These are phyloP conservation scores for Mola mola DNA, from an alignment of 2,113 vertebrate species.

Conservation along the genomic window DNA sequence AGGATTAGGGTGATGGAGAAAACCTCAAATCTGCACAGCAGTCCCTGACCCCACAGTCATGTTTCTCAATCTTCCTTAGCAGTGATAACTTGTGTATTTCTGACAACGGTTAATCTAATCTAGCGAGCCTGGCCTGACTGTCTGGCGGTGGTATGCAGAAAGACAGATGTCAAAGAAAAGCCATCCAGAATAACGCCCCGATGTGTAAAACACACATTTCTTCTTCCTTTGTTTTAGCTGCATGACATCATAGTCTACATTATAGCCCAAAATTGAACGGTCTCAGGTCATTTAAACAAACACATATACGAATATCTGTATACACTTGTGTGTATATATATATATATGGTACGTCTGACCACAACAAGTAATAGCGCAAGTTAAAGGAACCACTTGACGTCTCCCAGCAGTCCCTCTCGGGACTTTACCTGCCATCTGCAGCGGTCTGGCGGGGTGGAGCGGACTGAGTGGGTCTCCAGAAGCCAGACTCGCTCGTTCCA, in stretches of 20 bases:
- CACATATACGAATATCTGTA: too few species aligned
- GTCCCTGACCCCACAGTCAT: too few species aligned
- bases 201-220: neutral
- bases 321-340: too few species aligned
- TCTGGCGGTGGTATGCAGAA: conserved; percentile 15
- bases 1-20: too few species aligned
- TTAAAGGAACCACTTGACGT: neutral
- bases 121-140: neutral
- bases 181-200: neutral
- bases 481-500: conserved; percentile 92
- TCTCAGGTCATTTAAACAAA: too few species aligned
- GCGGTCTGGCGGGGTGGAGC: conserved; percentile 90
- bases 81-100: conserved; percentile 42
- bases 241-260: neutral
- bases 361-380: neutral
- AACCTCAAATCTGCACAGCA: too few species aligned
- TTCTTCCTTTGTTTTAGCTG: neutral
- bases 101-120: conserved; percentile 51
- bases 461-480: conserved; percentile 92
- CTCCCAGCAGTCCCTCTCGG: neutral
- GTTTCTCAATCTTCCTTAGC: neutral
- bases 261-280: neutral
- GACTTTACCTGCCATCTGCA: conserved; percentile 97
- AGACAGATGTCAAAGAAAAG: neutral
- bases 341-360: too few species aligned